Conservation (phyloP, 2,888 invertebrate species). For the Drosophila colorata region DNA sequence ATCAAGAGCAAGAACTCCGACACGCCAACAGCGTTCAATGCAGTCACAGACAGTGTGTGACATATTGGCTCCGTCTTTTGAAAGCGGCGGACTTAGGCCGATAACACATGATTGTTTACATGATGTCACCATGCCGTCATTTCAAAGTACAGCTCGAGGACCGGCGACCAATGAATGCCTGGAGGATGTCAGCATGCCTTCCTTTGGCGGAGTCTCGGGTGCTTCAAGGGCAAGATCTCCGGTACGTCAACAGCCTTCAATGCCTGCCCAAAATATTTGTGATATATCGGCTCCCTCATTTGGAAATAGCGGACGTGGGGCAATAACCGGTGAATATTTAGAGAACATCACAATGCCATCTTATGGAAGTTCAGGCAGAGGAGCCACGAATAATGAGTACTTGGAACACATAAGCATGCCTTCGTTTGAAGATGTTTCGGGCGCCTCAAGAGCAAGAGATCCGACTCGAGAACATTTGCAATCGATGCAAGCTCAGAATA, state of each 20-base stretch:
- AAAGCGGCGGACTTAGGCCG: not conserved
- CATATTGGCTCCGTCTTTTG: slow-evolving; percentile 8
- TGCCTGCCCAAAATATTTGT: not conserved
- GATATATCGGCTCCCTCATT: slow-evolving; percentile 3
- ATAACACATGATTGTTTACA: slow-evolving; percentile 6
- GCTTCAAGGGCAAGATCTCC: not conserved
- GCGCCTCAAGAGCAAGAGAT: slow-evolving; percentile 2
- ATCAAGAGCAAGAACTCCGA: not conserved
- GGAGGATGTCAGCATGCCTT: slow-evolving; percentile 34
- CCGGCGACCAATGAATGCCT: slow-evolving; percentile 11
- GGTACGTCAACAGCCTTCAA: not conserved
- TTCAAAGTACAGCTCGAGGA: not conserved
- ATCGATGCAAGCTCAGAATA: slow-evolving; percentile 15
- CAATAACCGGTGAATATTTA: slow-evolving; percentile 18
- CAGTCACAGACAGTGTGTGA: slow-evolving; percentile 11
- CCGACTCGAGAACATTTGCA: not conserved
- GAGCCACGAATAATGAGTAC: not conserved
- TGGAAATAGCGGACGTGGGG: not conserved
- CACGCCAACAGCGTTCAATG: slow-evolving; percentile 3
- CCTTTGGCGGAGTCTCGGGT: slow-evolving; percentile 25
- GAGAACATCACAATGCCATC: slow-evolving; percentile 27
- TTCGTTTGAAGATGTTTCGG: slow-evolving; percentile 17
- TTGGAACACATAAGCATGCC: slow-evolving; percentile 25
- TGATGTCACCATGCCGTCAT: slow-evolving; percentile 19
- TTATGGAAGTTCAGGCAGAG: not conserved